Base-by-base conservation (phyloP, 1,140 invertebrate genomes). In the Penaeus vannamei region DNA sequence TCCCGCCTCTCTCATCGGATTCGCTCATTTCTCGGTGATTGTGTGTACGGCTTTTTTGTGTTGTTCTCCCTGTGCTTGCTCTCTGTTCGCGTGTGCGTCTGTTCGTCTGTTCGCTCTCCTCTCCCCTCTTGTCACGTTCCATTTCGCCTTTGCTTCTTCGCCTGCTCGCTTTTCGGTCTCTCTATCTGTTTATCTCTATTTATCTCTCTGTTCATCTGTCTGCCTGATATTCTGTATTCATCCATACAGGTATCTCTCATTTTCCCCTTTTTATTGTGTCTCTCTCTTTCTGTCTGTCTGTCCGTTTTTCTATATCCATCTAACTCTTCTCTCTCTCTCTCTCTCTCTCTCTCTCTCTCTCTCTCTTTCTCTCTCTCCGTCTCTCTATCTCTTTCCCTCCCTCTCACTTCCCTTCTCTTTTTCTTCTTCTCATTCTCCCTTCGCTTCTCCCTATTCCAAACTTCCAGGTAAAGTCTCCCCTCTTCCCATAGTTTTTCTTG, bases 1-100 rank as follows among this genome's bases (percentile, higher is more conserved):
- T 36, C 36, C 36, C 36, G 36, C 5, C 36, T 36, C 5, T 32
- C 36, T 46, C 7, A 26, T 19, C 12, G n/a, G 36, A 80, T n/a
- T 20, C 4, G 32, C n/a, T 26, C 2, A 26, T 23, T 79, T 79
- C 32, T 8, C n/a, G 22, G 80, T 59, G 80, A 1, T 8, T 82
- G 79, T 82, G 79, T 82, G 79, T 82, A 36, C 46, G 79, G 79
- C 46, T 5, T 82, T 5, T 82, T 5, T 82, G 79, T 82, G 79
- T 82, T 53, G 46, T 53, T 53, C 46, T 3, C 46, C 14, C 8
- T 1, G 46, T 53, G 46, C 46, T 53, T 53, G 46, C 14, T 53
- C 10, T 0, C 8, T 53, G 3, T 53, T 12, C 42, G 3, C 10
- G 46, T 53, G 3, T 53, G 3, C 10, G 46, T 10, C 8, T 53